Evolutionary conservation across 2,797 vertebrate species (phyloP).

Genomic region (Megaceryle alcyon): DNA sequence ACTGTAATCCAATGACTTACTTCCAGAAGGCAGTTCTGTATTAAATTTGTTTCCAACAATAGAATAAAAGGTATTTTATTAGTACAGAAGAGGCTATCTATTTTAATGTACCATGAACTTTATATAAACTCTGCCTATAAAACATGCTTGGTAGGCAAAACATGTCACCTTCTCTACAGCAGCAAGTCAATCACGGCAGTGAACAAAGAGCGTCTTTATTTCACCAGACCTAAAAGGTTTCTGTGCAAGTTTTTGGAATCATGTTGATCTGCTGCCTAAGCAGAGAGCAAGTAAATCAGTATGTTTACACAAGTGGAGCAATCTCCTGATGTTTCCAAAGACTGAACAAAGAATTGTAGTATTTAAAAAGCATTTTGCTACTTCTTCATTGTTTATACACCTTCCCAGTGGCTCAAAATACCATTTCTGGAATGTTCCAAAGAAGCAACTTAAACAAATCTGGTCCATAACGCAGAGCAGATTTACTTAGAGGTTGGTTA

Average conservation of each 20-base stretch:
- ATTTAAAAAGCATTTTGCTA: not conserved
- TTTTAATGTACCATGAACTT: conserved; percentile 62
- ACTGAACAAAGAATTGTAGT: conserved; percentile 38
- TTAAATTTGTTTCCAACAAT: conserved; percentile 25
- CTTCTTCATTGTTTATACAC: not conserved
- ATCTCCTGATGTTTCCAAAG: conserved; percentile 24
- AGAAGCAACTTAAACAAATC: not conserved
- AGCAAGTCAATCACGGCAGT: conserved; percentile 16
- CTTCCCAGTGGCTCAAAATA: not conserved
- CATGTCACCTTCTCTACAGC: conserved; percentile 53
- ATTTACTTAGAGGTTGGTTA: not conserved
- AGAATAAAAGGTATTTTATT: conserved; percentile 51
- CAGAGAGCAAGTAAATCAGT: conserved; percentile 18
- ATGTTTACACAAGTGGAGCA: conserved; percentile 55
- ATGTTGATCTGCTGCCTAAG: conserved; percentile 20
- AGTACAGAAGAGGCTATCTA: conserved; percentile 38
- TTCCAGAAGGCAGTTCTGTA: conserved; percentile 21
- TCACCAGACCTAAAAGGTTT: conserved; percentile 35
- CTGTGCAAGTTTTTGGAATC: conserved; percentile 28
- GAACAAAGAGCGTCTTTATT: conserved; percentile 63
- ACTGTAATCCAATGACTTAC: not conserved
- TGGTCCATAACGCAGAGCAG: fast-evolving
- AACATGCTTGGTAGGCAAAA: conserved; percentile 68
- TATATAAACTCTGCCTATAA: conserved; percentile 42
- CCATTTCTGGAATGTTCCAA: not conserved